Evolutionary conservation across 2,888 invertebrate species (phyloP), one percentile per base, ranked within the genome.

Genomic region (Endomychus coccineus): DNA sequence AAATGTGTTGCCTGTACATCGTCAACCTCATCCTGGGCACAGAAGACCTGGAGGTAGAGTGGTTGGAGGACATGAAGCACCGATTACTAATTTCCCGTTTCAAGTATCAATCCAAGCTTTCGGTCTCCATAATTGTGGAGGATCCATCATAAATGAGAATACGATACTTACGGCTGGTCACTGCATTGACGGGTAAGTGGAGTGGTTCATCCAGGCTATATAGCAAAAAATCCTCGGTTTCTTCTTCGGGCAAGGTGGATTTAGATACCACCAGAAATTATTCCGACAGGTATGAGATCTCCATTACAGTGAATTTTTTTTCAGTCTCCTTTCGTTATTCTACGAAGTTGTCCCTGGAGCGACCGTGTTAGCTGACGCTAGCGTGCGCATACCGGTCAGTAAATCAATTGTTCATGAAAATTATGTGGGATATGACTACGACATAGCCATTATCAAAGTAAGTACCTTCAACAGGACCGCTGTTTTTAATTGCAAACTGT

Each of bases 121-220:
- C n/a, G 35, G 35, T n/a, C 32, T 16, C 9, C 35, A 35, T 13
- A 35, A 30, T 13, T 35, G 35, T 23, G 35, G 35, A 10, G 35
- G 29, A 7, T 35, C 35, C 16, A 34, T 35, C 4, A 9, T 35
- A 10, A 17, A 5, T 16, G 10, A 12, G 3, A n/a, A 34, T 35
- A 11, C 11, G 3, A 14, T 34, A n/a, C n/a, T 35, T 15, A 35
- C 35, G n/a, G 35, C 35, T 21, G 40, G 34, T 19, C 40, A 40
- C 15, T 40, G 40, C 28, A 24, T 35, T 23, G 39, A 39, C 17
- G 39, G 35, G 39, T 39, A 37, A 15, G n/a, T n/a, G n/a, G n/a
- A n/a, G n/a, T n/a, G n/a, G n/a, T n/a, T n/a, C n/a, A n/a, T n/a
- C n/a, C n/a, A n/a, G n/a, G n/a, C n/a, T n/a, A n/a, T n/a, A n/a